phyloP scores from a whole-genome alignment of 1,140 invertebrate species.

The Agrypnia vestita region DNA sequence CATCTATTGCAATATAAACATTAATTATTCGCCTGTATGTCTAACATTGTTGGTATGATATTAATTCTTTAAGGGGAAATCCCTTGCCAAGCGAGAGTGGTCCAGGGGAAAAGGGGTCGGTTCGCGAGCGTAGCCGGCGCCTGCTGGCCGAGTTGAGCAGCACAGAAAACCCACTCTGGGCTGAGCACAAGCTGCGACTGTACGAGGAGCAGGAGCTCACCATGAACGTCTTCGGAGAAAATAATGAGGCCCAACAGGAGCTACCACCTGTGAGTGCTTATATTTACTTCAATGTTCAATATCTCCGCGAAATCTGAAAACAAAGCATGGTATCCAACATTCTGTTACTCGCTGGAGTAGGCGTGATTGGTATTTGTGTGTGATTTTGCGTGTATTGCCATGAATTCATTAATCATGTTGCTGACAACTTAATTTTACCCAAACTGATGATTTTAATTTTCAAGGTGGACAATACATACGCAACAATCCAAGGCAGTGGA shows the following conservation, averaged over 20 bases:
- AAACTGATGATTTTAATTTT: slow-evolving; percentile 6
- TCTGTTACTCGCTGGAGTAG: too few species aligned
- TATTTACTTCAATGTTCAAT: slow-evolving; percentile 63
- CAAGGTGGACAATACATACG: slow-evolving; percentile 86
- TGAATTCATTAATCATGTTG: too few species aligned
- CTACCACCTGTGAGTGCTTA: slow-evolving; percentile 70
- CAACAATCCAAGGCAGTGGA: slow-evolving; percentile 82
- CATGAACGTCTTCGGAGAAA: slow-evolving; percentile 93
- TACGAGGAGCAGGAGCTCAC: slow-evolving; percentile 95
- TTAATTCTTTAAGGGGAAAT: slow-evolving; percentile 71
- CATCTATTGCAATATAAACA: too few species aligned
- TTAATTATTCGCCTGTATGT: too few species aligned
- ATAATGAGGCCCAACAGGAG: slow-evolving; percentile 71
- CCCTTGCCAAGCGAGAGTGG: slow-evolving; percentile 77
- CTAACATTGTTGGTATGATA: too few species aligned
- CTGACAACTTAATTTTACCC: slow-evolving; percentile 20
- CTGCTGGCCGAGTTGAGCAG: slow-evolving; percentile 89
- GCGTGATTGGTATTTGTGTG: too few species aligned
- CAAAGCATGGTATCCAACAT: too few species aligned
- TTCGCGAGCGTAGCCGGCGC: slow-evolving; percentile 69
- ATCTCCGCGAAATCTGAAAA: too few species aligned
- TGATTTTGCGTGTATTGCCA: too few species aligned
- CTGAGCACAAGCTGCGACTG: slow-evolving; percentile 91
- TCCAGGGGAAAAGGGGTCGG: slow-evolving; percentile 57
- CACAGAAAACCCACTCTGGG: slow-evolving; percentile 94